phyloP scores from a whole-genome alignment of 2,113 vertebrate genomes.

The Prinia subflava region DNA sequence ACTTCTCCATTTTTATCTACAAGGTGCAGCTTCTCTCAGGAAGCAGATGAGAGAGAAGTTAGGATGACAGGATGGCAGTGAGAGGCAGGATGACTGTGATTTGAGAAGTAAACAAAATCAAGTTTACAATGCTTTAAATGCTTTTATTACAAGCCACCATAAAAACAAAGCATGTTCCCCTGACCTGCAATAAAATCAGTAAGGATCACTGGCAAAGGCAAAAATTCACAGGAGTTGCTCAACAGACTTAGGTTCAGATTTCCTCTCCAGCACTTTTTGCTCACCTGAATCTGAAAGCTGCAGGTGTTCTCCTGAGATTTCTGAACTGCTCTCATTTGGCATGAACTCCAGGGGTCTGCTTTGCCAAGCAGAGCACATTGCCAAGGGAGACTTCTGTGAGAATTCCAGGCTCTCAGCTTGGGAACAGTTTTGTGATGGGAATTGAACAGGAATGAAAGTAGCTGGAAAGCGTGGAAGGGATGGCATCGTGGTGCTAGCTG shows the following conservation, averaged over 20 bases:
- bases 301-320: background rate
- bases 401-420: background rate
- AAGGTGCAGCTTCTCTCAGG: background rate
- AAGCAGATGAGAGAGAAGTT: background rate
- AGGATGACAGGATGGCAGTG: background rate
- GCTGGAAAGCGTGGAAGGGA: background rate
- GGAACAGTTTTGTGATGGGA: background rate
- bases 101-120: background rate
- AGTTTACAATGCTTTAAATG: background rate
- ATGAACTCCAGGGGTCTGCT: fast-evolving
- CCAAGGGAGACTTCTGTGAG: background rate
- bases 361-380: background rate
- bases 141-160: background rate
- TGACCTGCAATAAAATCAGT: background rate
- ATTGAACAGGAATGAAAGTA: background rate
- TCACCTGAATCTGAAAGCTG: slow-evolving; percentile 1
- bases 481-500: background rate
- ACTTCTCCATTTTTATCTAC: background rate
- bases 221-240: background rate
- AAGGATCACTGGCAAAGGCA: background rate
- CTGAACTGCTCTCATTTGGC: background rate
- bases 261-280: background rate
- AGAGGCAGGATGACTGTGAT: background rate
- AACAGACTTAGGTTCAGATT: background rate
- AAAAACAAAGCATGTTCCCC: background rate